Percentiles rank a stretch among this genome's conserved stretches.
phyloP scores from a whole-genome alignment of 2,113 vertebrate genomes.

The Aegotheles bennettii region DNA sequence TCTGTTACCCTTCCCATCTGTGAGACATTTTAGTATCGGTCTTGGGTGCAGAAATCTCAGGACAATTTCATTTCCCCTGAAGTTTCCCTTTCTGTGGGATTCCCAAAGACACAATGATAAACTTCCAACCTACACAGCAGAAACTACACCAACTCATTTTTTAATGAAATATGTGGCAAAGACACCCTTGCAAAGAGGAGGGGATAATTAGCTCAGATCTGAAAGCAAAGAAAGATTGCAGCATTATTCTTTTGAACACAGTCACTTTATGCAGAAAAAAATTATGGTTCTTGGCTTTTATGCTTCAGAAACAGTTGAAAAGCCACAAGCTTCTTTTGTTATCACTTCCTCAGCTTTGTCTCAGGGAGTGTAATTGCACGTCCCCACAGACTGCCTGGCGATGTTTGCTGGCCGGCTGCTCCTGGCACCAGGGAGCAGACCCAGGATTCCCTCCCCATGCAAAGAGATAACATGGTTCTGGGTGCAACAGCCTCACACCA shows the following conservation, averaged over 20 bases:
- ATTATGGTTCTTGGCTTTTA: background rate
- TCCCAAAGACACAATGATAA: background rate
- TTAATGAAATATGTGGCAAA: background rate
- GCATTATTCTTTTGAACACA: background rate
- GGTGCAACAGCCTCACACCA: background rate
- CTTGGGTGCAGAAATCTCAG: background rate
- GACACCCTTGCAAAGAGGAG: background rate
- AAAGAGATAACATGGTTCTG: background rate
- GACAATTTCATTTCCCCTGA: background rate
- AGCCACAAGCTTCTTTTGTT: background rate
- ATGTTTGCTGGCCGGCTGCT: background rate
- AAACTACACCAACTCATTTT: background rate
- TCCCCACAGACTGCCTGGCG: background rate
- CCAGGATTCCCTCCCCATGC: background rate
- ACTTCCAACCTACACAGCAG: background rate
- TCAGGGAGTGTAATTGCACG: rapidly evolving
- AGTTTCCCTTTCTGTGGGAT: background rate
- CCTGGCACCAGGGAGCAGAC: background rate
- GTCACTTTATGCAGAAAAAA: background rate
- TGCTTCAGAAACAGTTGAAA: background rate
- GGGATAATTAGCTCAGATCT: background rate
- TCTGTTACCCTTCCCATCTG: background rate
- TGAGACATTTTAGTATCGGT: background rate
- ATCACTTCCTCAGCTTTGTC: background rate
- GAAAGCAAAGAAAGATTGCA: background rate